A percentile compares a stretch with the other conserved stretches of the same genome.
These are phyloP conservation scores for Mystacides longicornis DNA, from an alignment of 2,888 invertebrate genomes.

Conservation along the genomic window DNA sequence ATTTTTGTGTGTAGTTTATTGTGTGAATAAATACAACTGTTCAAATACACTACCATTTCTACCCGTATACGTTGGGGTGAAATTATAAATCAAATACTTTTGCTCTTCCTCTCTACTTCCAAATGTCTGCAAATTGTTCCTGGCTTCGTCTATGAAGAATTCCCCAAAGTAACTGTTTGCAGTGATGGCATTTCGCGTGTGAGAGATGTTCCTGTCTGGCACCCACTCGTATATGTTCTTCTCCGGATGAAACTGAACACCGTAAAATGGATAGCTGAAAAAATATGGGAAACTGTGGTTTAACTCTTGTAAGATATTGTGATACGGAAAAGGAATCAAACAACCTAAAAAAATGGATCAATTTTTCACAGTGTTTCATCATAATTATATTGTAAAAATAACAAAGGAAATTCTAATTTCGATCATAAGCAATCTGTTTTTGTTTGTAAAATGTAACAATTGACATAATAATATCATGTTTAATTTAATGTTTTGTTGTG, in stretches of 20 bases:
- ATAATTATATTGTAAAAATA: background rate
- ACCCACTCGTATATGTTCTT: constrained; percentile 77
- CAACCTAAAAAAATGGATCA: background rate
- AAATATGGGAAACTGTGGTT: no score
- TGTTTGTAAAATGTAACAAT: no score
- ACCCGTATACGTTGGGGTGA: constrained; percentile 54
- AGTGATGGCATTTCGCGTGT: constrained; percentile 54
- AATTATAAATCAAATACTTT: constrained; percentile 64
- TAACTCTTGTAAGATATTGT: no score
- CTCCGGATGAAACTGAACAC: constrained; percentile 87
- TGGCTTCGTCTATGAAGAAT: constrained; percentile 72
- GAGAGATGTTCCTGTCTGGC: constrained; percentile 53
- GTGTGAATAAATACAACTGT: constrained; percentile 57
- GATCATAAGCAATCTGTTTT: no score
- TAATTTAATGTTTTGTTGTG: no score
- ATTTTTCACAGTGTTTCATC: background rate
- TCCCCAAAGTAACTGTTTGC: constrained; percentile 71
- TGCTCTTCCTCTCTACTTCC: constrained; percentile 46
- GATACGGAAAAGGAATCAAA: no score
- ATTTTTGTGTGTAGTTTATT: background rate
- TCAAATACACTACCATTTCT: constrained; percentile 47
- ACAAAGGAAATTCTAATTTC: no score
- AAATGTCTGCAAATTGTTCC: constrained; percentile 58
- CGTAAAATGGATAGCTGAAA: constrained; percentile 70
- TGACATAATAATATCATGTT: no score